phyloP scores from a whole-genome alignment of 2,113 vertebrate genomes.

The Cololabis saira region DNA sequence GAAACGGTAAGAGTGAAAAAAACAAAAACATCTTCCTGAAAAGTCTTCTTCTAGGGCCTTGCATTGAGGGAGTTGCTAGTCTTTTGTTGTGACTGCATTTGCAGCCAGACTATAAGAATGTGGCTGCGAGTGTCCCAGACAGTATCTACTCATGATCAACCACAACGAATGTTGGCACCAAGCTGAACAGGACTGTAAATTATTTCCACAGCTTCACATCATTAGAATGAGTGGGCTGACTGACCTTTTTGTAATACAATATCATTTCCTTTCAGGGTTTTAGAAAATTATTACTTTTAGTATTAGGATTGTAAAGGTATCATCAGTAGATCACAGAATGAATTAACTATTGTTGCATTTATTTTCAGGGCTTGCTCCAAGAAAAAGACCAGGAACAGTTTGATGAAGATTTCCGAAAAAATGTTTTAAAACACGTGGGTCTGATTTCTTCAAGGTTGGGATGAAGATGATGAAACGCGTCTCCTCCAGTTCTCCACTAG shows the following conservation, averaged over 20 bases:
- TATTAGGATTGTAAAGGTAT: too few species aligned
- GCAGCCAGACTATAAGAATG: too few species aligned
- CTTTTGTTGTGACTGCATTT: too few species aligned
- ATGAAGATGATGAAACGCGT: constrained; percentile 27
- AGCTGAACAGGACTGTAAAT: not conserved
- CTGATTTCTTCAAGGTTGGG: constrained; percentile 68
- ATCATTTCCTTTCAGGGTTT: too few species aligned
- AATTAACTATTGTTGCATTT: not conserved
- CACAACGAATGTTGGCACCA: not conserved
- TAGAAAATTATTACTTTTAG: too few species aligned
- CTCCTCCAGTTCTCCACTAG: constrained; percentile 35
- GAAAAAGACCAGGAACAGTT: constrained; percentile 88
- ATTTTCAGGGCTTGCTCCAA: constrained; percentile 87
- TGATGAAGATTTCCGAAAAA: constrained; percentile 88
- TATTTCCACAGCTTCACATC: not conserved
- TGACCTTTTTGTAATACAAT: too few species aligned
- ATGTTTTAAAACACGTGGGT: constrained; percentile 78
- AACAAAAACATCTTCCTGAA: too few species aligned
- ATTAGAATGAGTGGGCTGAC: not conserved
- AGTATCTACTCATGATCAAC: not conserved
- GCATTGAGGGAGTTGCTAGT: too few species aligned
- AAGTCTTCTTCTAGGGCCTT: too few species aligned
- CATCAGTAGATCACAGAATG: too few species aligned
- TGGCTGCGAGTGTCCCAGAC: too few species aligned
- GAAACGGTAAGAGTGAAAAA: too few species aligned